These are phyloP conservation scores for Galendromus occidentalis DNA, from an alignment of 1,140 invertebrate species.

Conservation along the genomic window DNA sequence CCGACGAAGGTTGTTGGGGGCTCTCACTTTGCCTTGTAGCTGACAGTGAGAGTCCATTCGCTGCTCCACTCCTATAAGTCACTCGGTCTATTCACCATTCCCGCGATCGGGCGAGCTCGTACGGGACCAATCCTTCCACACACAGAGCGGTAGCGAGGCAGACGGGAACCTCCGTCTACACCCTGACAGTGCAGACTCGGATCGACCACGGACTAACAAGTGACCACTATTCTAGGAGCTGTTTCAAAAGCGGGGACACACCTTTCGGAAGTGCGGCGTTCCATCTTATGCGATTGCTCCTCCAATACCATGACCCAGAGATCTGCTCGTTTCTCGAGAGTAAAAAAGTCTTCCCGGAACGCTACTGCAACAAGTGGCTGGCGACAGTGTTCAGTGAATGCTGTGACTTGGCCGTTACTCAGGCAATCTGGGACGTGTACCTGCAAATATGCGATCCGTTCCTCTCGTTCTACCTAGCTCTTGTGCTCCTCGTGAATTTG, in stretches of 20 bases:
- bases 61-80: too few species aligned
- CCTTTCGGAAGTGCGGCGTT: conserved; percentile 22
- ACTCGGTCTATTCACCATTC: too few species aligned
- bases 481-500: conserved; percentile 92
- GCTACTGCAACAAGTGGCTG: conserved; percentile 72
- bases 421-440: conserved; percentile 91
- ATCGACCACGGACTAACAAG: too few species aligned
- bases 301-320: conserved; percentile 94
- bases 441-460: conserved; percentile 91
- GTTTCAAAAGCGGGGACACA: conserved; percentile 29
- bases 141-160: too few species aligned
- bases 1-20: too few species aligned
- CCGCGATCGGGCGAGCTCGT: too few species aligned
- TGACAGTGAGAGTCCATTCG: too few species aligned
- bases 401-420: conserved; percentile 62
- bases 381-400: conserved; percentile 61
- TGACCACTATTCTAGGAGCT: conserved; percentile 34
- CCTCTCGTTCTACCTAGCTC: conserved; percentile 77
- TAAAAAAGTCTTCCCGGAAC: conserved; percentile 73
- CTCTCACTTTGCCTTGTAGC: too few species aligned
- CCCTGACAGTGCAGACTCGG: too few species aligned
- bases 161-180: too few species aligned
- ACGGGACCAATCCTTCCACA: too few species aligned
- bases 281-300: conserved; percentile 56
- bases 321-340: conserved; percentile 90